Evolutionary conservation across 2,888 invertebrate genomes (phyloP), one percentile per base, ranked within the genome.

Genomic region (Onchidella celtica): DNA sequence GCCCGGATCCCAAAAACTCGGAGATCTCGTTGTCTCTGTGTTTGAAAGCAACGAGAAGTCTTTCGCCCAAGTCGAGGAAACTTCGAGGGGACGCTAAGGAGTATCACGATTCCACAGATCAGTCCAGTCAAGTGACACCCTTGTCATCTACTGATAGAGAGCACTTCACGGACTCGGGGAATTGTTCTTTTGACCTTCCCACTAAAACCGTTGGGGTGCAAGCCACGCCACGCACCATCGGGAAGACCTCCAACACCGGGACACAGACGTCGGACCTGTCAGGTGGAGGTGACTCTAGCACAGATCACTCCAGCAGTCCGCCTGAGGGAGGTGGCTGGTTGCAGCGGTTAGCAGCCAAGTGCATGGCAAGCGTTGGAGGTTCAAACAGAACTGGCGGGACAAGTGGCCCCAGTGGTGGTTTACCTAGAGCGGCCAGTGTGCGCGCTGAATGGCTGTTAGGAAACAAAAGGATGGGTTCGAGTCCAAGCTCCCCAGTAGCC

Each of bases 401-500:
- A 36, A 38, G 73, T n/a, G 69, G 65, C 14, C 34, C 59, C 3
- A 47, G 34, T 11, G 74, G 74, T 21, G 84, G 84, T 6, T 82
- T 84, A 66, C 84, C 72, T n/a, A 85, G 87, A 70, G 85, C 85
- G 0, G 86, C 84, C 38, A 85, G 81, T 66, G 82, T 79, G 61
- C 79, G 83, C 11, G 79, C 85, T 81, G 88, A 85, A 86, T 88
- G 88, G 86, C 82, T 86, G 69, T 83, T 86, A 61, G 85, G 83
- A 24, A 83, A 79, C 68, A 81, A 86, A 77, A 87, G 86, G 66
- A 89, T 90, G 88, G 91, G 90, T 63, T 90, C 90, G n/a, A 89
- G 86, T 83, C 90, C 91, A 40, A 89, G 88, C 79, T 89, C 89
- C 27, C 90, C 91, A 29, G 88, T 88, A 70, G 89, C 89, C 59